A percentile compares a stretch with the other conserved stretches of the same genome.
Conservation (phyloP, 2,888 invertebrate genomes). For the Sesamia inferens region DNA sequence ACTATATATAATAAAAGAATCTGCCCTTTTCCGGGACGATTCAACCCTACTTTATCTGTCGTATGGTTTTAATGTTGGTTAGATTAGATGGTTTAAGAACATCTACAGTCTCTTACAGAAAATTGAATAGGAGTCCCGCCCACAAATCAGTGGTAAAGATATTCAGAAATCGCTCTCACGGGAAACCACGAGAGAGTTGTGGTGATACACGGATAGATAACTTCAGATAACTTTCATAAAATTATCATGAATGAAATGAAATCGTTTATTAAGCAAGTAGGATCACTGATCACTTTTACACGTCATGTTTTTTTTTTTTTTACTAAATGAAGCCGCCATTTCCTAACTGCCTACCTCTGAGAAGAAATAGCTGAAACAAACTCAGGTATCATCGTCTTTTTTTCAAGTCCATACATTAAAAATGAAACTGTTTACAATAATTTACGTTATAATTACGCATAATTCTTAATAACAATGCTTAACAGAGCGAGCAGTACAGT, state of each 20-base stretch:
- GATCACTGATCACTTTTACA: too few species aligned
- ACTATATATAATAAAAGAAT: slow-evolving; percentile 39
- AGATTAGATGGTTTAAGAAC: slow-evolving; percentile 52
- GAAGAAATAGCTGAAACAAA: too few species aligned
- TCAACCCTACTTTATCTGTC: slow-evolving; percentile 42
- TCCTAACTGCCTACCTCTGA: too few species aligned
- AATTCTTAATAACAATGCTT: too few species aligned
- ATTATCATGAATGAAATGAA: not conserved
- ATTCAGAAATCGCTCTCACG: slow-evolving; percentile 61
- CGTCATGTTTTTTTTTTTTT: too few species aligned
- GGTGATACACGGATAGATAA: slow-evolving; percentile 22
- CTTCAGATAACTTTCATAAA: not conserved
- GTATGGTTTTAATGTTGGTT: slow-evolving; percentile 54
- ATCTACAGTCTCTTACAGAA: slow-evolving; percentile 52
- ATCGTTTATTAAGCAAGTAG: too few species aligned
- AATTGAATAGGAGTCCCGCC: slow-evolving; percentile 64
- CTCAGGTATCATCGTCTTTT: too few species aligned
- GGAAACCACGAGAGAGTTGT: slow-evolving; percentile 16
- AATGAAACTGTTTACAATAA: too few species aligned
- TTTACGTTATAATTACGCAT: too few species aligned
- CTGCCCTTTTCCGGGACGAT: slow-evolving; percentile 21
- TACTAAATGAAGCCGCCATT: too few species aligned
- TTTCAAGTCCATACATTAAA: too few species aligned
- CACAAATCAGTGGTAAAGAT: slow-evolving; percentile 56
- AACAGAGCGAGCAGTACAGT: too few species aligned